Percentiles rank a stretch among this genome's conserved stretches.
phyloP scores from a whole-genome alignment of 1,140 invertebrate species.

The Sitobion miscanthi region DNA sequence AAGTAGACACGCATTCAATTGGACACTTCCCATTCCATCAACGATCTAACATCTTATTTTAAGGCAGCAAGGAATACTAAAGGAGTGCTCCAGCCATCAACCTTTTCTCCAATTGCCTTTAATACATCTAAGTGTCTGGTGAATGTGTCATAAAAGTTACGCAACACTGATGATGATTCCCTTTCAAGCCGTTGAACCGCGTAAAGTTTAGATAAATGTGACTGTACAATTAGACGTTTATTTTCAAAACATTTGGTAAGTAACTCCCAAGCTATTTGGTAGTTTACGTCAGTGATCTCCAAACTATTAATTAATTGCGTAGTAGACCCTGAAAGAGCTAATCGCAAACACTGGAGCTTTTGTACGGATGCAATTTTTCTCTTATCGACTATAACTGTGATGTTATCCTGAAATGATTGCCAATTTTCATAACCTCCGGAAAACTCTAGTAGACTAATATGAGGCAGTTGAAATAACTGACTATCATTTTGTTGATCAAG shows the following conservation, averaged over 20 bases:
- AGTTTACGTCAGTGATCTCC: neutral
- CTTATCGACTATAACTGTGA: neutral
- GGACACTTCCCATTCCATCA: neutral
- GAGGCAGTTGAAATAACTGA: neutral
- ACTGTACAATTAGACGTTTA: no score
- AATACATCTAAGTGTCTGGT: neutral
- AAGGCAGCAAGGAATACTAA: neutral
- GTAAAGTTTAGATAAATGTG: no score
- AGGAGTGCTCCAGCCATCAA: neutral
- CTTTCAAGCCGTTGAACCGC: no score
- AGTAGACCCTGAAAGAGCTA: neutral
- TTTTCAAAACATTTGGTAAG: no score
- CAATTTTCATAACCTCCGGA: neutral
- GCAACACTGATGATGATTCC: neutral
- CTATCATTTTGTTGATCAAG: neutral
- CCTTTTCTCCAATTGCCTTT: neutral
- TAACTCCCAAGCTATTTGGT: neutral
- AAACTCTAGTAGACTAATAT: neutral
- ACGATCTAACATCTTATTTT: neutral
- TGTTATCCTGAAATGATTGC: neutral
- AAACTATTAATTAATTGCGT: neutral
- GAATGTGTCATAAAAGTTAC: neutral
- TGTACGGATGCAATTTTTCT: neutral
- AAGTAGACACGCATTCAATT: neutral
- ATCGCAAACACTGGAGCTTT: neutral